These are phyloP conservation scores for Archaeoteleia sp. DNA, from an alignment of 2,888 invertebrate species.

Conservation along the genomic window DNA sequence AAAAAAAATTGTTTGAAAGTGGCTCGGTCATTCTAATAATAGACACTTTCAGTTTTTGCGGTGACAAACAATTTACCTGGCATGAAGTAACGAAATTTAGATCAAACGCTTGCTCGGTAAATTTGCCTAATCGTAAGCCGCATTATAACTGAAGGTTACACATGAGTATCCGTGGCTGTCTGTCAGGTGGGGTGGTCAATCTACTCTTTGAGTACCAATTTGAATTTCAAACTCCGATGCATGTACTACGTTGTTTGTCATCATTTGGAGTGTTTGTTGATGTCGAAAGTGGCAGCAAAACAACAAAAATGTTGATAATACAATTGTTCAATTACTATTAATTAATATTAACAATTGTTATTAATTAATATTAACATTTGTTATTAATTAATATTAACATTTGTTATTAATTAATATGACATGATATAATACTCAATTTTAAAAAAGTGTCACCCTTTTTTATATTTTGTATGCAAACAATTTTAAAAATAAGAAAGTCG, in stretches of 20 bases:
- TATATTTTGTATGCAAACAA: no score
- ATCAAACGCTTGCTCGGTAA: constrained; percentile 32
- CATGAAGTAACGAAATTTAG: constrained; percentile 39
- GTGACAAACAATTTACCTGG: constrained; percentile 31
- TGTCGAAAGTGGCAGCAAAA: constrained; percentile 13
- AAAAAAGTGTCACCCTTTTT: no score
- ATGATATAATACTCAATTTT: no score
- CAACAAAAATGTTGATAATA: no score
- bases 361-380: no score
- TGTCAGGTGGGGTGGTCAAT: constrained; percentile 36
- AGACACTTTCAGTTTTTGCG: constrained; percentile 14
- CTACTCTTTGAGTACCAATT: constrained; percentile 29
- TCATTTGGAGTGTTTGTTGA: constrained; percentile 16
- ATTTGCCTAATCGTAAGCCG: constrained; percentile 36
- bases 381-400: no score
- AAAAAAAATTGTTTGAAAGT: neutral
- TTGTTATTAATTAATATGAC: no score
- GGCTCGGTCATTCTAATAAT: constrained; percentile 10
- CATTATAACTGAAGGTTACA: constrained; percentile 49
- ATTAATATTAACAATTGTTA: no score
- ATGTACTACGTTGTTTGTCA: constrained; percentile 28
- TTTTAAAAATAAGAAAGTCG: no score
- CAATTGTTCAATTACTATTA: no score
- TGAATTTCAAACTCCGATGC: constrained; percentile 36
- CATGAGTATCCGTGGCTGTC: constrained; percentile 24